These are phyloP conservation scores for Paratilapia polleni DNA, from an alignment of 2,113 vertebrate genomes.

Conservation along the genomic window DNA sequence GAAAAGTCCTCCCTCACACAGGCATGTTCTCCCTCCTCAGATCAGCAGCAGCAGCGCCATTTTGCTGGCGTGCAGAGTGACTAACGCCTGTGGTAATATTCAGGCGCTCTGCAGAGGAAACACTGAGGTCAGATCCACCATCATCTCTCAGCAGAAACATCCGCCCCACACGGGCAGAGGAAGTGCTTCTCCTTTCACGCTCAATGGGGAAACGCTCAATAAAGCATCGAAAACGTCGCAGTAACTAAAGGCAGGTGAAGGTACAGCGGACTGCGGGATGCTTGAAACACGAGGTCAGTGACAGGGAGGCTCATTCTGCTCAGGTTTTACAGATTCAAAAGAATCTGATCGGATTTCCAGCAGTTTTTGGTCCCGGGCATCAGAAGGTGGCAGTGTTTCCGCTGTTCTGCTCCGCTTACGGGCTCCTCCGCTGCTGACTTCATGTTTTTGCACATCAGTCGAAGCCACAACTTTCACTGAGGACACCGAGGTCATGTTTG, in stretches of 20 bases:
- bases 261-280: not conserved
- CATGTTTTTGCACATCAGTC: not conserved
- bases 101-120: slow-evolving; percentile 35
- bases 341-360: not conserved
- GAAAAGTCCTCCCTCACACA: not conserved
- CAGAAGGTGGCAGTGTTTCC: slow-evolving; percentile 32
- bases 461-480: not conserved
- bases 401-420: not conserved
- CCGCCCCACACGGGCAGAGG: not conserved
- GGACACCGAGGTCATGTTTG: not conserved
- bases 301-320: not conserved
- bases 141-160: not conserved
- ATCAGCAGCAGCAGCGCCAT: slow-evolving; percentile 40
- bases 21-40: not conserved
- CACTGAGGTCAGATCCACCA: slow-evolving; percentile 22
- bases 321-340: not conserved
- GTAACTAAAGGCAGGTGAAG: not conserved
- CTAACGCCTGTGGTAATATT: slow-evolving; percentile 42
- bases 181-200: not conserved
- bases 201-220: not conserved
- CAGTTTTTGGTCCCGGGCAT: slow-evolving; percentile 22
- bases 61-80: slow-evolving; percentile 50
- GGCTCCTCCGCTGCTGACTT: not conserved
- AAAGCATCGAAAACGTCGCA: not conserved
- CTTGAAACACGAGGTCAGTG: not conserved